A percentile compares a stretch with the other conserved stretches of the same genome.
These are phyloP conservation scores for Melinopterus prodromus DNA, from an alignment of 2,888 invertebrate genomes.

Conservation along the genomic window DNA sequence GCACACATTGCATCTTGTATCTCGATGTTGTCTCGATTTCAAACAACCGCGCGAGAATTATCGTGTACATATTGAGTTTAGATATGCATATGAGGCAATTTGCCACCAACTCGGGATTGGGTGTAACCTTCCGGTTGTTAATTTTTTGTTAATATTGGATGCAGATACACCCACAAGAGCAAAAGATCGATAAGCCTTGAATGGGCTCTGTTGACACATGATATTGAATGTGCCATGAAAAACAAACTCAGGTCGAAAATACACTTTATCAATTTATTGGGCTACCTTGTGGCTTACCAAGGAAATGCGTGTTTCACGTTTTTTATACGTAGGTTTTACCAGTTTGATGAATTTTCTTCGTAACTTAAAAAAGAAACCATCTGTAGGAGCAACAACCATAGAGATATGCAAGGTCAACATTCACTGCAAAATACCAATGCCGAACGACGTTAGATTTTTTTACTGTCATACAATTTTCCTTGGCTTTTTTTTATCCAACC, in stretches of 20 bases:
- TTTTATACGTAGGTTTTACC: too few relatives aligned
- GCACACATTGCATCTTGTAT: too few relatives aligned
- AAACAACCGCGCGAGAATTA: not conserved
- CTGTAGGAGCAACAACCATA: not conserved
- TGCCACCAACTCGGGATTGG: not conserved
- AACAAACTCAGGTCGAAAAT: not conserved
- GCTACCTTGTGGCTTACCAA: not conserved
- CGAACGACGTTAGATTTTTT: not conserved
- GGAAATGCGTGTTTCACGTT: too few relatives aligned
- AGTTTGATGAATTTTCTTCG: too few relatives aligned
- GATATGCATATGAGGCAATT: not conserved
- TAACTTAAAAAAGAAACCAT: not conserved
- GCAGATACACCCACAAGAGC: not conserved
- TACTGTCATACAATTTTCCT: not conserved
- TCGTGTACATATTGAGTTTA: not conserved
- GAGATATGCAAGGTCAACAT: not conserved
- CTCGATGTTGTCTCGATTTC: too few relatives aligned
- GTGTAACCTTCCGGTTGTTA: not conserved
- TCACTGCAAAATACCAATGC: not conserved
- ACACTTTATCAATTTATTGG: not conserved
- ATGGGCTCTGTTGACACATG: not conserved
- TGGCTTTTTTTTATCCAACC: too few relatives aligned
- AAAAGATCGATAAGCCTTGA: not conserved
- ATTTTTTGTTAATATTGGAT: not conserved
- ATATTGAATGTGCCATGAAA: not conserved